Evolutionary conservation across 2,113 vertebrate genomes (phyloP), one percentile per base, ranked within the genome.

Genomic region (Tragelaphus imberbis): DNA sequence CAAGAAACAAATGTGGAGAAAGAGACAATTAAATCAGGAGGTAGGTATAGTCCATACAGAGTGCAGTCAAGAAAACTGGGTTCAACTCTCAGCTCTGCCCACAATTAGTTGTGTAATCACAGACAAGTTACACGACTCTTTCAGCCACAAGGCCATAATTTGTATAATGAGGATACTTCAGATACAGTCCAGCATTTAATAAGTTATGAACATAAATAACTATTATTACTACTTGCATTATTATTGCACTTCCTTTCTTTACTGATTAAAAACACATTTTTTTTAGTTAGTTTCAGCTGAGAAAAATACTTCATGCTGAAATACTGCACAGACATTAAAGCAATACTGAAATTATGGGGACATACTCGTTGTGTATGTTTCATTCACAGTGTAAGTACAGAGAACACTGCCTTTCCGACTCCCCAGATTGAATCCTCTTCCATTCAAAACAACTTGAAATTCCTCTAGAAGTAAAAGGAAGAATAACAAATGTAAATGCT

Each of bases 361-460:
- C 99, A 99, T 98, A 99, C 99, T 97, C 79, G 98, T 93, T n/a
- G 97, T 99, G 16, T 98, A 95, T 0, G 99, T 99, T 91, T 99
- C 98, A 0, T 99, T 99, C 7, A 99, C 71, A 4, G 98, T 97
- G 95, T 99, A 99, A 88, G 98, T 99, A 89, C 99, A 99, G 56
- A 99, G 93, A 9, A 99, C 98, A 0, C 91, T 97, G 47, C 99
- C 98, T 0, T 61, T 98, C 87, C 84, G 99, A 75, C 98, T 98
- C 10, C 99, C 99, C 0, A 99, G n/a, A 0, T 90, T 97, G 98
- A 99, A 99, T 94, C 99, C 99, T 21, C 99, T 99, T 96, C 99
- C 99, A 95, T 97, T 98, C 65, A 99, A 98, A 84, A 99, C 99
- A 28, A 99, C 98, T 51, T 99, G 98, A 95, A 99, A 99, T 87